These are phyloP conservation scores for Andinoacara biseriatus DNA, from an alignment of 2,113 vertebrate genomes.

Conservation along the genomic window DNA sequence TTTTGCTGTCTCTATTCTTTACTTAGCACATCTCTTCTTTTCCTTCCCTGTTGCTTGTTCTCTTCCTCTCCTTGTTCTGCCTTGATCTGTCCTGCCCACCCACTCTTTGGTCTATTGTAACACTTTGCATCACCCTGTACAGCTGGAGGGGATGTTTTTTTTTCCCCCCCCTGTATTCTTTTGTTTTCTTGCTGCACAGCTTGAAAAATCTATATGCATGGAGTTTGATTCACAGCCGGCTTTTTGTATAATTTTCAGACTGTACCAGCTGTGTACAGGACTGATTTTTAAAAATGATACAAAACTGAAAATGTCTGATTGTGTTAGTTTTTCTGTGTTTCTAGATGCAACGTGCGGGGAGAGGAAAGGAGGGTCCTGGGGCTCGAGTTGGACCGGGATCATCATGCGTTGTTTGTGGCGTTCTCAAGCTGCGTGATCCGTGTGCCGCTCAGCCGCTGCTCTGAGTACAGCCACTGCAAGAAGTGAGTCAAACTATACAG, in stretches of 20 bases:
- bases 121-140: constrained; percentile 61
- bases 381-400: constrained; percentile 86
- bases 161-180: background rate
- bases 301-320: background rate
- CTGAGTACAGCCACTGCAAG: constrained; percentile 81
- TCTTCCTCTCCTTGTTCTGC: constrained; percentile 19
- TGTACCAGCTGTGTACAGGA: background rate
- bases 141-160: constrained; percentile 37
- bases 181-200: constrained; percentile 41
- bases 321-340: constrained; percentile 13
- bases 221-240: constrained; percentile 10
- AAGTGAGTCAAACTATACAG: constrained; percentile 79
- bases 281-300: constrained; percentile 14
- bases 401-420: constrained; percentile 88
- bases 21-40: background rate
- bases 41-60: background rate
- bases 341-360: constrained; percentile 84
- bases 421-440: constrained; percentile 88
- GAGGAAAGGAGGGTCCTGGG: constrained; percentile 84
- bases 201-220: constrained; percentile 36
- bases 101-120: constrained; percentile 52
- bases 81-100: constrained; percentile 50
- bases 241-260: constrained; percentile 26
- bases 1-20: background rate
- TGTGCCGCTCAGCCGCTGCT: constrained; percentile 87